Base-by-base conservation (phyloP, 2,113 vertebrate genomes). In the Diglossa brunneiventris region DNA sequence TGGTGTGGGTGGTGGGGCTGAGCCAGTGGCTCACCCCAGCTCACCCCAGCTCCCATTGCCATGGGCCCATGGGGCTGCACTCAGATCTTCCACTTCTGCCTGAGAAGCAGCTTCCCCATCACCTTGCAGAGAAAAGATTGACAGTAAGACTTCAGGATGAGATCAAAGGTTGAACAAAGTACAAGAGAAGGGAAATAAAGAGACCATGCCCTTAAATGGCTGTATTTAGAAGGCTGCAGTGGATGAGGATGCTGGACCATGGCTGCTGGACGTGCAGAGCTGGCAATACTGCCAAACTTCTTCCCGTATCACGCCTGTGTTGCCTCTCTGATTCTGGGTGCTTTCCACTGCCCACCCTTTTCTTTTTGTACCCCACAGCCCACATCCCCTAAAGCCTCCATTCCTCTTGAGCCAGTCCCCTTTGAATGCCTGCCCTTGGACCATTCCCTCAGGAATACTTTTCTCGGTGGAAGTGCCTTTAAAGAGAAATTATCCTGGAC, bases 61-160 rank as follows among this genome's bases (percentile, higher is more conserved):
- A 0, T 21, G 59, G 41, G 19, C 15, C 46, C 28, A 4, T 0
- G 1, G 59, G 20, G 13, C 42, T 78, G 64, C 20, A 6, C n/a
- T 41, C 11, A 0, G 12, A 21, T 66, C 46, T 15, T 84, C 47
- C 22, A 4, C 31, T 55, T 72, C 6, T 28, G 41, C 37, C 35
- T 0, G 0, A 70, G 61, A 55, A 87, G 66, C 70, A 70, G 33
- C 64, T 84, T 13, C 21, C 10, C 22, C 37, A 18, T 9, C 0
- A 0, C 42, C 33, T 62, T 11, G 56, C 16, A 35, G 42, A 58
- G 63, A 58, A 87, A 94, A 90, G 84, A 56, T 2, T 4, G n/a
- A 59, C 50, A 22, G 11, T 8, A 47, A 41, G 24, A 26, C 7
- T 55, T 46, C 28, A 49, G 28, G 37, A 28, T 61, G 58, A 93